Evolutionary conservation across 2,113 vertebrate species (phyloP).

Genomic region (Notothenia coriiceps): DNA sequence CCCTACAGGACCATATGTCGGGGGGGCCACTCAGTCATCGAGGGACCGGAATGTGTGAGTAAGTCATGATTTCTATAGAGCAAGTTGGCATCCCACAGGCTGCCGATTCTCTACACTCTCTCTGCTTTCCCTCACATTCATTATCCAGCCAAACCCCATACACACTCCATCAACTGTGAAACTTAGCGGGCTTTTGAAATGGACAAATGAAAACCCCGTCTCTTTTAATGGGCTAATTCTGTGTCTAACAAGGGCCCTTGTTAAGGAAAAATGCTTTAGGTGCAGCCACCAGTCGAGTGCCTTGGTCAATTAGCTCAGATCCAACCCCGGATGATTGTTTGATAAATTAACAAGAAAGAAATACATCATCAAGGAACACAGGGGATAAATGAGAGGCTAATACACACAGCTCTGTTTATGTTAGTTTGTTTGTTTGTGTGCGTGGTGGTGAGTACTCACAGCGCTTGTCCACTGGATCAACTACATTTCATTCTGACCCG

Average conservation of each 20-base stretch:
- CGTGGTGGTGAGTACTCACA: constrained; percentile 33
- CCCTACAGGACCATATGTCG: constrained; percentile 82
- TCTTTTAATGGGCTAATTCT: constrained; percentile 73
- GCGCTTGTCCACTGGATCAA: constrained; percentile 60
- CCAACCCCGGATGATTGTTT: constrained; percentile 41
- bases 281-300: constrained; percentile 47
- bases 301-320: constrained; percentile 70
- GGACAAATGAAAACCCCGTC: constrained; percentile 69
- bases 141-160: constrained; percentile 64
- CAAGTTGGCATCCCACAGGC: constrained; percentile 73
- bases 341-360: constrained; percentile 47
- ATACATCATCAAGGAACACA: constrained; percentile 38
- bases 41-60: constrained; percentile 82
- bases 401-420: constrained; percentile 34
- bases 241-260: constrained; percentile 60
- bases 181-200: constrained; percentile 65
- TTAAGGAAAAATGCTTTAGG: constrained; percentile 50
- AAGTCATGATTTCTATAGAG: constrained; percentile 79
- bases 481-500: constrained; percentile 68
- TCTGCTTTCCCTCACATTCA: constrained; percentile 58
- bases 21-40: constrained; percentile 75
- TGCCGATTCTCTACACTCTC: constrained; percentile 64
- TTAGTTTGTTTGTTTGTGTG: constrained; percentile 27
- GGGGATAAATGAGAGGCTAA: constrained; percentile 20
- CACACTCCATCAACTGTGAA: constrained; percentile 67